Base-by-base conservation (phyloP, 2,797 vertebrate species). In the Neopelma chrysocephalum region DNA sequence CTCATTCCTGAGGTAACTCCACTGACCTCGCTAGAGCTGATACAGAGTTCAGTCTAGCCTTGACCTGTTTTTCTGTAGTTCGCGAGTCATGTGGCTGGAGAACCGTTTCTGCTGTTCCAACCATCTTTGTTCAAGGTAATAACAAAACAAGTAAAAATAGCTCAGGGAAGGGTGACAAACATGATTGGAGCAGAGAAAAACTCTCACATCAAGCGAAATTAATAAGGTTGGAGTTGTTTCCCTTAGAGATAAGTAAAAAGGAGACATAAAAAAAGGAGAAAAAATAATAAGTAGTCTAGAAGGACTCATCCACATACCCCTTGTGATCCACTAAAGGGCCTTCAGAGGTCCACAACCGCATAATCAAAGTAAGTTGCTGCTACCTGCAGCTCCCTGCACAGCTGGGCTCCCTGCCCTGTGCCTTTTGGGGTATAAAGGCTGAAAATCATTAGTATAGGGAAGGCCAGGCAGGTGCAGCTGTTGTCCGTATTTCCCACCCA, bases 51-150 rank as follows among this genome's bases (percentile, higher is more conserved):
- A 84, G 26, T 51, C 69, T 78, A 75, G 82, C 85, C 92, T 95
- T 96, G 94, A 94, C 70, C 60, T 84, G 77, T 71, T 90, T 87
- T 94, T 91, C 85, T 84, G 56, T 19, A 45, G 68, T 82, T 84
- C 0, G 0, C 54, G 68, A 87, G 50, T 45, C 6, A 8, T 61
- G 47, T 1, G 1, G 45, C 82, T 70, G 69, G n/a, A 88, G 82
- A 92, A 40, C 62, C 82, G 40, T 56, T 90, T 50, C 82, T 93
- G 60, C 90, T 91, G 6, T 75, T 92, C 77, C 65, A 76, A 83
- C 54, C 56, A 57, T 81, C 90, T 93, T 82, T 93, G 80, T 77
- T 89, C 70, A 88, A 94, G 86, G 58, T 56, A 92, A 88, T 83
- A 91, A 89, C 38, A 60, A 78, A 40, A 90, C 48, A 91, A 94